These are phyloP conservation scores for Micromesistius poutassou DNA, from an alignment of 2,797 vertebrate species.

Conservation along the genomic window DNA sequence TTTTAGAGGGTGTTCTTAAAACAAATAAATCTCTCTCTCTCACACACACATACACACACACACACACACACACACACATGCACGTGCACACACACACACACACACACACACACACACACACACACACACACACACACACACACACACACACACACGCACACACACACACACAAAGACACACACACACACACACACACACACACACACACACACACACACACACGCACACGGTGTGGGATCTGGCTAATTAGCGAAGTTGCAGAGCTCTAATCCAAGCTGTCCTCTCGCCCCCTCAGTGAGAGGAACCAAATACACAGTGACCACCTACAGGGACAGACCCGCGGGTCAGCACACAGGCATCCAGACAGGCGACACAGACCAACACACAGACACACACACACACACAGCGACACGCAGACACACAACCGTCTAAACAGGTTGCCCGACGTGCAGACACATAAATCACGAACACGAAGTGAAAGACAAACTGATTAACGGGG, in stretches of 20 bases:
- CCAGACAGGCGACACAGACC: neutral
- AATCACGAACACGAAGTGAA: neutral
- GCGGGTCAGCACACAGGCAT: constrained; percentile 11
- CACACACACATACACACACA: too few species aligned
- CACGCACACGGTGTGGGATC: constrained; percentile 3
- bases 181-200: neutral
- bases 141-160: too few species aligned
- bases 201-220: neutral
- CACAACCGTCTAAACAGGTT: neutral
- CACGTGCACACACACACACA: too few species aligned
- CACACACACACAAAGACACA: too few species aligned
- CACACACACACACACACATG: too few species aligned
- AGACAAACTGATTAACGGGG: neutral
- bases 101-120: too few species aligned
- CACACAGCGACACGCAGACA: too few species aligned
- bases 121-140: too few species aligned
- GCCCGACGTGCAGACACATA: neutral
- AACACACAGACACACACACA: neutral
- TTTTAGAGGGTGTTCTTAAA: too few species aligned
- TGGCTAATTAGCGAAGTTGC: constrained; percentile 48
- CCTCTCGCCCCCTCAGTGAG: constrained; percentile 44
- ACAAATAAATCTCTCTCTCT: too few species aligned
- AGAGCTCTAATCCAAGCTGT: constrained; percentile 44
- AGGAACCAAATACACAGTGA: constrained; percentile 40
- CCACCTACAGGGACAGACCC: constrained; percentile 42